Base-by-base conservation (phyloP, 1,140 invertebrate species). In the Magallana gigas region DNA sequence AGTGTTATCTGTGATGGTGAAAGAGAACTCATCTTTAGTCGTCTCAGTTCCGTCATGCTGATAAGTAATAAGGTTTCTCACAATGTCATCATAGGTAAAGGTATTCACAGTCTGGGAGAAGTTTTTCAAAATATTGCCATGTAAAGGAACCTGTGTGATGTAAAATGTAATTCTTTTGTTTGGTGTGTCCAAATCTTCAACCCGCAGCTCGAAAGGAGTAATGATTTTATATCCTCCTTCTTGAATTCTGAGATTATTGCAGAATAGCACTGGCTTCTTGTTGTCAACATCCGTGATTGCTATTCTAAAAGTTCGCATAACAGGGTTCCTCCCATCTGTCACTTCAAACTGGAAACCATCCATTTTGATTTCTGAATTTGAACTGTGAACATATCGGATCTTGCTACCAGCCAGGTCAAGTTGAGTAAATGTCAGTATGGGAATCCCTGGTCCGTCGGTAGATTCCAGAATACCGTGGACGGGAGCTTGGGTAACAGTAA, bases 261-360 rank as follows among this genome's bases (percentile, higher is more conserved):
- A 91, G 88, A 94, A 92, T 11, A 95, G 85, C 4, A 95, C 91
- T 0, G 95, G 95, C 84, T 93, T 94, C 84, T 95, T 94, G 90
- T 95, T 95, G 89, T 95, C 94, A 5, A 95, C 92, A 89, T 94
- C 93, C 59, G 90, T 94, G 14, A 95, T 89, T 0, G 94, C 93
- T 82, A 95, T 95, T 82, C 94, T 88, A 87, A 95, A 95, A 11
- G 94, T 95, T 14, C 94, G 86, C 56, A 89, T 91, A 0, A 95
- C 94, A 12, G 92, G 93, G 89, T 95, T 95, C 87, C 90, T 93
- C 8, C 94, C 94, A 89, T 95, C 95, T 0, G 93, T 94, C 8
- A 95, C 95, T 89, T 95, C 95, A 89, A 95, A 95, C 88, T 95
- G 94, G 90, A 95, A 95, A 76, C 92, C 92, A 88, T 95, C 95